Conservation (phyloP, 2,888 invertebrate species). For the Ptycholaimellus sp. region DNA sequence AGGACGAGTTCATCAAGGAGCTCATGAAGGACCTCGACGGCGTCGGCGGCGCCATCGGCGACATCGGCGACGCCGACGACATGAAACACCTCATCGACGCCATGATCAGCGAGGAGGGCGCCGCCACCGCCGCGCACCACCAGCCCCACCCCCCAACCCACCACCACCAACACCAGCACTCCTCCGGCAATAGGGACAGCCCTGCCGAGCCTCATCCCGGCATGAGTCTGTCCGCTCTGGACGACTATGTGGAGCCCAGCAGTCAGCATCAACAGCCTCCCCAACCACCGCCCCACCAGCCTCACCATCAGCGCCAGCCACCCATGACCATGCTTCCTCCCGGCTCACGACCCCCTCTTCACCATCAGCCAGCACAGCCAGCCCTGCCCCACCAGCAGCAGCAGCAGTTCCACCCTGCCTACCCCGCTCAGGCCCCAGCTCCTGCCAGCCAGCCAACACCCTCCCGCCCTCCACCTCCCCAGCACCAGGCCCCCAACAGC, state of each 20-base stretch:
- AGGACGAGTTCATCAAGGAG: background rate
- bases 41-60: background rate
- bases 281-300: background rate
- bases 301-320: constrained; percentile 1
- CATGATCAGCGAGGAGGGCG: background rate
- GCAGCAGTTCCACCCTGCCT: too few species aligned
- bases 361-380: too few species aligned
- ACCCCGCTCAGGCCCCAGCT: background rate
- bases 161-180: background rate
- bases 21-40: background rate
- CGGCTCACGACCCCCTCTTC: too few species aligned
- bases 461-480: background rate
- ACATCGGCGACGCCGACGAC: constrained; percentile 1
- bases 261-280: background rate
- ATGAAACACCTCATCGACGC: background rate
- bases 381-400: too few species aligned
- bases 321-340: constrained; percentile 2
- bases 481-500: constrained; percentile 2
- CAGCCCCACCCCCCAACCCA: background rate
- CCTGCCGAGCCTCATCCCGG: too few species aligned
- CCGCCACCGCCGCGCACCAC: background rate
- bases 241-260: too few species aligned
- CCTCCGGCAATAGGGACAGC: too few species aligned
- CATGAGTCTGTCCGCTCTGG: too few species aligned
- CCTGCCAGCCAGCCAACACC: background rate